Base-by-base conservation (phyloP, 2,888 invertebrate species). In the Ophioninae sp. region DNA sequence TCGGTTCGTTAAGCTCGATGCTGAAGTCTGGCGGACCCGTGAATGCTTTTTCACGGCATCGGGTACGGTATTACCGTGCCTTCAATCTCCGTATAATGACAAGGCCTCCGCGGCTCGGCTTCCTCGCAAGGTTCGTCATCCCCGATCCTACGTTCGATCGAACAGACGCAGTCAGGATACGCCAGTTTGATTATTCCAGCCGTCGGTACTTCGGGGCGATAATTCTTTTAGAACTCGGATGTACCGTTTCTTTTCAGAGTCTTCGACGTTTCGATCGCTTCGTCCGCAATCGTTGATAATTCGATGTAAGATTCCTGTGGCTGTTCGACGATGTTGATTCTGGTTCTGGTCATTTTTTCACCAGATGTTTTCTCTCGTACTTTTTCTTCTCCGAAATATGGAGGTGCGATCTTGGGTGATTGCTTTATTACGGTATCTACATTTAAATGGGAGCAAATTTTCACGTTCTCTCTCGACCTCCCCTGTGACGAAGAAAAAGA, bases 1-100 rank as follows among this genome's bases (percentile, higher is more conserved):
- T 65, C 69, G 81, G 69, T 70, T 78, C 74, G 81, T 78, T 81
- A 80, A 78, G 74, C 70, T 72, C 78, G 56, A 75, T 69, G 59
- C 30, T 57, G 50, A 20, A 23, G 76, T 68, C 20, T 20, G 7
- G 21, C 7, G 59, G 20, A n/a, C 44, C 17, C 30, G 61, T 7
- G 64, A 64, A 59, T 74, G 50, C 41, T 75, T 64, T 21, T 68
- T 74, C 75, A 50, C 41, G 65, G 23, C 23, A 57, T 44, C 62
- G 67, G 13, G 70, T n/a, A 13, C 37, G 30, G 21, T 20, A 64
- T 57, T 64, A 13, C 6, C 39, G 50, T 72, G 67, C 30, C 41
- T 76, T 76, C 72, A 83, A 72, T 68, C 56, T 67, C 50, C 67
- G 79, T 76, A 68, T 79, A 64, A 79, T 83, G 62, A 79, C 56